Conservation (phyloP, 2,888 invertebrate species). For the Standfussiana lucernea region DNA sequence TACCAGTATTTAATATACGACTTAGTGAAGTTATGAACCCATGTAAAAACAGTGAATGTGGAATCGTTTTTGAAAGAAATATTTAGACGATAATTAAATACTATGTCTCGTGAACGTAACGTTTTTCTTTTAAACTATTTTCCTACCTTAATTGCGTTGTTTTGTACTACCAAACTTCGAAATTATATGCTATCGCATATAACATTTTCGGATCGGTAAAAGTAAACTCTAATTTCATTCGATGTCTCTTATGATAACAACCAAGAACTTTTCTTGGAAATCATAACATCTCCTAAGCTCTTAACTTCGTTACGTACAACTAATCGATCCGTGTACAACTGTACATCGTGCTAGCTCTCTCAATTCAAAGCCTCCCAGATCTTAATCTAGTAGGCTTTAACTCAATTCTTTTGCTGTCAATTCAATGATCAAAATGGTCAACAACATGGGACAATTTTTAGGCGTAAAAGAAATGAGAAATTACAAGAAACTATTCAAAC, state of each 20-base stretch:
- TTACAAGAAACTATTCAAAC: conserved; percentile 55
- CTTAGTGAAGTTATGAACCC: too few species aligned
- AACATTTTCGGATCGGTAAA: background rate
- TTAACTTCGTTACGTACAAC: background rate
- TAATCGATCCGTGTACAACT: background rate
- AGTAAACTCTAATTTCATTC: background rate
- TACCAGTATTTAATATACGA: too few species aligned
- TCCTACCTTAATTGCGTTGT: too few species aligned
- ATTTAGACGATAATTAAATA: background rate
- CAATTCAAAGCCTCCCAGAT: conserved; percentile 22
- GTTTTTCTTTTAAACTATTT: too few species aligned
- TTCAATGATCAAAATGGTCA: conserved; percentile 38
- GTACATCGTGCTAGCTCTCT: background rate
- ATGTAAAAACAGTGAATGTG: too few species aligned
- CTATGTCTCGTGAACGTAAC: background rate
- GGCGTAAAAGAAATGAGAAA: conserved; percentile 67
- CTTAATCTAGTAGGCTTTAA: conserved; percentile 35
- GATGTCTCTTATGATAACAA: background rate
- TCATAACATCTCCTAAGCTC: background rate
- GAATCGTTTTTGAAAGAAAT: too few species aligned
- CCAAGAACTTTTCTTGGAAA: background rate
- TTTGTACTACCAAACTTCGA: background rate
- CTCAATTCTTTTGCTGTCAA: background rate
- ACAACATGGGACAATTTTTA: conserved; percentile 40
- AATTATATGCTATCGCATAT: too few species aligned